These are phyloP conservation scores for Ectemnius cavifrons DNA, from an alignment of 2,888 invertebrate species.

Conservation along the genomic window DNA sequence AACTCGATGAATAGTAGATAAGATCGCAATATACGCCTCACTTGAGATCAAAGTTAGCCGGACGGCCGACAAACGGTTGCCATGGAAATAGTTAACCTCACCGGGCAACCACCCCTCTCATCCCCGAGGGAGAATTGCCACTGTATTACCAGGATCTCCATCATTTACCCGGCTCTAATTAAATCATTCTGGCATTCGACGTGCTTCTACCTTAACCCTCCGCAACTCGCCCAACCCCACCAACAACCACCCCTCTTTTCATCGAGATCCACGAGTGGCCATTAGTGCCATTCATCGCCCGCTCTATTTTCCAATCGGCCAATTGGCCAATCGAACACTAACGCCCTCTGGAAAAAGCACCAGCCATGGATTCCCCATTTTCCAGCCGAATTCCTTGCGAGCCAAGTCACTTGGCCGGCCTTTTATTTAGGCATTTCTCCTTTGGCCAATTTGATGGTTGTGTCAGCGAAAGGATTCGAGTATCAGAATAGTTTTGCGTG, in stretches of 20 bases:
- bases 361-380: too few relatives aligned
- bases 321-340: neutral
- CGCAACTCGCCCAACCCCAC: too few relatives aligned
- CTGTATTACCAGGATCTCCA: constrained; percentile 3
- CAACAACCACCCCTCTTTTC: too few relatives aligned
- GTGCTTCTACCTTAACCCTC: neutral
- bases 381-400: too few relatives aligned
- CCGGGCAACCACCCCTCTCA: too few relatives aligned
- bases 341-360: neutral
- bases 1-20: constrained; percentile 41
- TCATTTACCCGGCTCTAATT: neutral
- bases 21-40: constrained; percentile 44
- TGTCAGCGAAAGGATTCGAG: too few relatives aligned
- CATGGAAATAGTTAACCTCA: constrained; percentile 22
- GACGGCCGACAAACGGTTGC: constrained; percentile 36
- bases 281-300: constrained; percentile 3
- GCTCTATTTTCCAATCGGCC: neutral
- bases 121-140: neutral
- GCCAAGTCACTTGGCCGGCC: too few relatives aligned
- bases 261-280: neutral
- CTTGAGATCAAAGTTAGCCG: constrained; percentile 52
- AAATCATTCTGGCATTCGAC: constrained; percentile 7
- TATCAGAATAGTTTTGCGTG: too few relatives aligned
- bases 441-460: too few relatives aligned
- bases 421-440: too few relatives aligned